Evolutionary conservation across 2,797 vertebrate species (phyloP), one percentile per base, ranked within the genome.

Genomic region (Cyprinodon diabolis): DNA sequence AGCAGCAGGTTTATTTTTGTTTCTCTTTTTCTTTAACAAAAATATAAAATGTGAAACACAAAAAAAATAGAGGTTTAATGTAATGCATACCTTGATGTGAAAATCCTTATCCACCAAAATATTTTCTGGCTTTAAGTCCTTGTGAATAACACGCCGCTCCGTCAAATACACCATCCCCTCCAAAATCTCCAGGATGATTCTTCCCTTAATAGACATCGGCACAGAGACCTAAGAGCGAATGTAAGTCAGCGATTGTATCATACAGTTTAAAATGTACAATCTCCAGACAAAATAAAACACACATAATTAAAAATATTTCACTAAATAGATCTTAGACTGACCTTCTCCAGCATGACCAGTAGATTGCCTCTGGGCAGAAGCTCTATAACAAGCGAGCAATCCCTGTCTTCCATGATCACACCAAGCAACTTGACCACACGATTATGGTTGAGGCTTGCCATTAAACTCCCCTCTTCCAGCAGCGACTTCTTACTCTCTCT

Each of bases 41-140:
- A 47, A 70, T 15, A 13, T 21, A 30, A 40, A 48, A 35, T 48
- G 9, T 58, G 48, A 30, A 17, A 35, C 57, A 70, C 12, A 37
- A 8, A 13, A 8, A 13, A 12, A 19, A 12, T 45, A 45, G 10
- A 23, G 19, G 54, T 4, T 58, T 21, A 48, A 30, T 48, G n/a
- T 54, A 37, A 58, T 2, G 45, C 35, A 37, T 67, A 99, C 98
- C 96, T 99, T 99, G 67, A 99, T 96, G 83, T 99, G 97, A 89
- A 97, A 98, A 86, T 97, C 91, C 52, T 86, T 87, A 82, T 99
- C 96, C 55, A 98, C 95, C 47, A 99, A 94, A 86, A 99, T 97
- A 81, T 99, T 99, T 79, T 97, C 96, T 14, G 98, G 98, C 84
- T 99, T 99, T 67, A 99, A 91, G 85, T 99, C 98, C 90, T 99